Base-by-base conservation (phyloP, 2,888 invertebrate genomes). In the Priocnemis perturbator region DNA sequence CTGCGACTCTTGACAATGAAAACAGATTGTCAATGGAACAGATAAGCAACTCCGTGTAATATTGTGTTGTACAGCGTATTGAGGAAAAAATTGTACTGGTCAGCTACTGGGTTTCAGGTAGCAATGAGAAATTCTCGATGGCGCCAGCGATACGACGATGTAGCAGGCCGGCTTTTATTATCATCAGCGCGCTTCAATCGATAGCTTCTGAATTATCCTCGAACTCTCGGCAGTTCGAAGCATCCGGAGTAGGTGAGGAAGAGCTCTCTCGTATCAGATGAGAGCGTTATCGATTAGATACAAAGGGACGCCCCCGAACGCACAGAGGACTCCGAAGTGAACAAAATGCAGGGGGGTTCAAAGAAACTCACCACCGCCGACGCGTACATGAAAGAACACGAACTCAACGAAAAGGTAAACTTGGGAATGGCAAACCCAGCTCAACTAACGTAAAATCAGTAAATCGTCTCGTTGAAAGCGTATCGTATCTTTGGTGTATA, bases 231-330 rank as follows among this genome's bases (percentile, higher is more conserved):
- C 57, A 57, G 17, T 3, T 37, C 37, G 17, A 19, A 57, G 19
- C 3, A 57, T 30, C 21, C 57, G 53, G 65, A 67, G 70, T 73
- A 26, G 73, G 65, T 70, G 73, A 73, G 59, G 74, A 73, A 73
- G 74, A 67, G 67, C 59, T 60, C 74, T 30, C 21, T 64, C 50
- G 63, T 74, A 74, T 70, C 74, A 67, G 26, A 61, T 53, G 73
- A 68, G 70, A 61, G 19, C 23, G 23, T 58, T 68, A 74, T 74
- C 73, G 74, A 74, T 74, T 66, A 50, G 19, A n/a, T 11, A 19
- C 3, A 50, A 47, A 50, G 60, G 50, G 67, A 66, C 50, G n/a
- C 19, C 50, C 37, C 37, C 52, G 2, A 26, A 14, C 61, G 52
- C 50, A 52, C 37, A 2, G 37, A 17, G 37, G 44, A 17, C 48